Base-by-base conservation (phyloP, 2,888 invertebrate genomes). In the Geotrupes spiniger region DNA sequence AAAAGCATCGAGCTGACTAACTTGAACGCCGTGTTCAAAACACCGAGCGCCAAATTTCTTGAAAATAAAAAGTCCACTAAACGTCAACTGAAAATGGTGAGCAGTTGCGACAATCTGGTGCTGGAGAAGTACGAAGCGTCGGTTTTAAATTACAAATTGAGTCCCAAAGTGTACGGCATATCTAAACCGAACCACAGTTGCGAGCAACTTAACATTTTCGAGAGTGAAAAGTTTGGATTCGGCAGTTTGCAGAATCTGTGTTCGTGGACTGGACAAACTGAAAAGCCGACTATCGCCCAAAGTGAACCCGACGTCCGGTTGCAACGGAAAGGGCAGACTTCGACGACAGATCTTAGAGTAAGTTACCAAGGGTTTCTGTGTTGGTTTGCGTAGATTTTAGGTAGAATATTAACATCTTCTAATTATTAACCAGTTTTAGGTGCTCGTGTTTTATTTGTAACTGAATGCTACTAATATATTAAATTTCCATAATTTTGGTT, bases 301-400 rank as follows among this genome's bases (percentile, higher is more conserved):
- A 85, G 84, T 69, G 85, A 84, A 69, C 85, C 85, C 0, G 83
- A 84, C 68, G 74, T 85, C 10, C 68, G 82, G 62, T 78, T 75
- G 28, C 57, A 60, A 17, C 60, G 65, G 21, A 55, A 54, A 40
- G 56, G 42, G 5, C 39, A 46, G 36, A 51, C 51, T 47, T 38
- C 45, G 11, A 38, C 12, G 11, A 38, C 11, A 1, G 42, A 46
- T 27, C 49, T 53, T 28, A 44, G 52, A 57, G 61, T 61, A 28
- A 58, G 61, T 50, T 61, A 21, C 6, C 6, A 4, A 21, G 6
- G 6, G 4, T 4, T 21, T 21, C 6, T 21, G 21, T 21, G 21
- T 21, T 3, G 21, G 3, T 21, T 21, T 21, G 21, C 6, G 21
- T 21, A 6, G 21, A 4, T 21, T 21, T 21, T 21, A 6, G 21